These are phyloP conservation scores for Halcyon malimbica DNA, from an alignment of 2,113 vertebrate genomes.

Conservation along the genomic window DNA sequence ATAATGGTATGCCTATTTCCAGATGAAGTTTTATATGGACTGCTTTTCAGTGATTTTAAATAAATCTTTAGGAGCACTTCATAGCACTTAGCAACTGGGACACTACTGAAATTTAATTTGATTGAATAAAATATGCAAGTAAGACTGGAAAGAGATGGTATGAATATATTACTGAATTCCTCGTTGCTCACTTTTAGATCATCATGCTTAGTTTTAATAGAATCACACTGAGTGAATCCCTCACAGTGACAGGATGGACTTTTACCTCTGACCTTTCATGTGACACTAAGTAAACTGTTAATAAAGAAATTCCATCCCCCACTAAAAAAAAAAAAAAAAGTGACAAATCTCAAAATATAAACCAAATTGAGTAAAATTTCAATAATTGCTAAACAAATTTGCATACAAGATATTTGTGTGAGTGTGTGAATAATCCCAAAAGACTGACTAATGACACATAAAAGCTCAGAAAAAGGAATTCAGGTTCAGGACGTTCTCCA, in stretches of 20 bases:
- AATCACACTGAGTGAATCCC: not conserved
- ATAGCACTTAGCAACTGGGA: not conserved
- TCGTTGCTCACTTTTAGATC: not conserved
- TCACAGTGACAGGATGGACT: not conserved
- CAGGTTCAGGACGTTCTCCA: not conserved
- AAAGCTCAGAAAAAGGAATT: not conserved
- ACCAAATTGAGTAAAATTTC: not conserved
- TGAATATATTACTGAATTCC: not conserved
- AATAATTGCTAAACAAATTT: not conserved
- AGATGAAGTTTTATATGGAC: not conserved
- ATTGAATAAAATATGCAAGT: conserved; percentile 4
- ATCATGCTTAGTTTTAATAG: not conserved
- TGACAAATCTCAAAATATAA: not conserved
- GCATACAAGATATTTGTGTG: not conserved
- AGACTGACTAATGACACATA: not conserved
- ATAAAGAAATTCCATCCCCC: not conserved
- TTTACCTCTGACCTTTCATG: not conserved
- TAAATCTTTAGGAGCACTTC: not conserved
- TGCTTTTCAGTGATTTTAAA: not conserved
- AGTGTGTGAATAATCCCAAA: not conserved
- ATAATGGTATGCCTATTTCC: not conserved
- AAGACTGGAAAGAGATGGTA: not conserved
- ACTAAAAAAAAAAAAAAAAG: not conserved
- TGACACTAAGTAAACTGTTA: not conserved
- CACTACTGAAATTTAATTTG: not conserved